Evolutionary conservation across 2,888 invertebrate genomes (phyloP), one percentile per base, ranked within the genome.

Genomic region (Taphrorychus bicolor): DNA sequence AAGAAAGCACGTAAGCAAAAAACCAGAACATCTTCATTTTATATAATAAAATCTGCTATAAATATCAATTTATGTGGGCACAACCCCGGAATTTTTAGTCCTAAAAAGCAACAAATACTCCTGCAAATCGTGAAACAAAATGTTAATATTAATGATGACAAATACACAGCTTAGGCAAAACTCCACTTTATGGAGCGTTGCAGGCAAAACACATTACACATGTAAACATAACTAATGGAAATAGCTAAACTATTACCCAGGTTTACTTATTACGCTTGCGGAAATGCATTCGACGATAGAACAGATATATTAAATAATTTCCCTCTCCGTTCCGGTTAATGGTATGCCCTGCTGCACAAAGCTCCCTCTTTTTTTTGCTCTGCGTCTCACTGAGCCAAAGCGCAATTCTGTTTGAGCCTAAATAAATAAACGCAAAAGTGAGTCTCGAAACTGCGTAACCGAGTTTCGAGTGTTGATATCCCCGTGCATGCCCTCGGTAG

Each of bases 181-280:
- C n/a, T n/a, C n/a, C n/a, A n/a, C n/a, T n/a, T n/a, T n/a, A n/a
- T n/a, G n/a, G n/a, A n/a, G n/a, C n/a, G n/a, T n/a, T n/a, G n/a
- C n/a, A n/a, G n/a, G n/a, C n/a, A n/a, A n/a, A n/a, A n/a, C n/a
- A 32, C 32, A 32, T 32, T 32, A 32, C 32, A 32, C 11, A 11
- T 32, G 32, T 51, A 59, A 52, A 59, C 51, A 59, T 32, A 51
- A 41, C 32, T 59, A 59, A 59, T 51, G 59, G 59, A 59, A 59
- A 59, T 59, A n/a, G n/a, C n/a, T n/a, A 59, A 59, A 59, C 59
- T 41, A 59, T 51, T 53, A 53, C 53, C 23, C 51, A 51, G 49
- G 59, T 51, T 52, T 59, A 40, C 59, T 59, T 51, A 59, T 59
- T 59, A 51, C n/a, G n/a, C n/a, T n/a, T n/a, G n/a, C 51, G 16